A percentile compares a stretch with the other conserved stretches of the same genome.
Evolutionary conservation across 2,888 invertebrate genomes (phyloP).

Genomic region (Plusia festucae): DNA sequence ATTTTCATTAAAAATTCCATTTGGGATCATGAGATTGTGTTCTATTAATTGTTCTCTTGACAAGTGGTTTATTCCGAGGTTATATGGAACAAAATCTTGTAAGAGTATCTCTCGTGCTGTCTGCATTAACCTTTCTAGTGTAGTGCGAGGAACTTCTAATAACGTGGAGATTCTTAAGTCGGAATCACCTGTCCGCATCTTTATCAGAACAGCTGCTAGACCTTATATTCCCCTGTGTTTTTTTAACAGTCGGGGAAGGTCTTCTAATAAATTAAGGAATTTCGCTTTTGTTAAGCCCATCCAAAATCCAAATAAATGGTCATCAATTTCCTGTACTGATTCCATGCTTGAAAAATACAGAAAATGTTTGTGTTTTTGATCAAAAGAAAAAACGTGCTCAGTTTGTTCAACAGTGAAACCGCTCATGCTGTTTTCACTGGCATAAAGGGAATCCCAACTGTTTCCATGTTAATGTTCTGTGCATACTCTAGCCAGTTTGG

Average conservation of each 20-base stretch:
- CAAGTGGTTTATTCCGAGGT: conserved; percentile 12
- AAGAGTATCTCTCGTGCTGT: conserved; percentile 3
- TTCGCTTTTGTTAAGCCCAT: conserved; percentile 6
- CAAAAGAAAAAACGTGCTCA: conserved; percentile 6
- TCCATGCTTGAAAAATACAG: neutral
- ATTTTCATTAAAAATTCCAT: conserved; percentile 15
- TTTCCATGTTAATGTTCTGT: conserved; percentile 15
- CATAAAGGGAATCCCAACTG: neutral
- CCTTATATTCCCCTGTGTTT: conserved; percentile 1
- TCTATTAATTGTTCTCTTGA: conserved; percentile 6
- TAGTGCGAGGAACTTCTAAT: conserved; percentile 21
- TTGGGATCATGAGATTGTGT: conserved; percentile 22
- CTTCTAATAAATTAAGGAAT: conserved; percentile 5
- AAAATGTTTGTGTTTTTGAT: neutral
- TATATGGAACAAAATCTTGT: conserved; percentile 11
- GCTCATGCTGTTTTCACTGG: neutral
- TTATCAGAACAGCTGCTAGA: conserved; percentile 10
- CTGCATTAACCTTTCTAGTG: conserved; percentile 2
- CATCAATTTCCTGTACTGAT: conserved; percentile 2
- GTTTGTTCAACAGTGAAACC: neutral
- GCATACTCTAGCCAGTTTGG: conserved; percentile 18
- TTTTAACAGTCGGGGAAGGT: neutral
- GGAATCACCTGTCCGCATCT: conserved; percentile 17
- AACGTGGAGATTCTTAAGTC: conserved; percentile 19
- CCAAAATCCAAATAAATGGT: conserved; percentile 3